These are phyloP conservation scores for Ibidorhyncha struthersii DNA, from an alignment of 2,113 vertebrate species.

Conservation along the genomic window DNA sequence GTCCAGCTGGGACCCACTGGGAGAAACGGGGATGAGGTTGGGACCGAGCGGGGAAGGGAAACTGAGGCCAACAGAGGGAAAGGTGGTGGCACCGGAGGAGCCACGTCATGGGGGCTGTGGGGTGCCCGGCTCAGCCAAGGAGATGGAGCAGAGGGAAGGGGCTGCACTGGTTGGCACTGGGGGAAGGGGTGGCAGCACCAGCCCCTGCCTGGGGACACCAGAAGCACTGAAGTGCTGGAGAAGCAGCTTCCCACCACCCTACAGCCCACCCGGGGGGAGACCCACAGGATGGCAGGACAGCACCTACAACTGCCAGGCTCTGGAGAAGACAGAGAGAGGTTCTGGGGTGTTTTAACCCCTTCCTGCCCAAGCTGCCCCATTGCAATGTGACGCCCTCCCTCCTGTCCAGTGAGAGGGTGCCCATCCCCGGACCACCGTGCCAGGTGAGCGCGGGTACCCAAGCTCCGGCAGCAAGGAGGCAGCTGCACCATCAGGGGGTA, in stretches of 20 bases:
- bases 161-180: background rate
- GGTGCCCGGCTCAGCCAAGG: background rate
- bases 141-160: background rate
- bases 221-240: background rate
- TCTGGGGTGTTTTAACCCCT: background rate
- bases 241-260: background rate
- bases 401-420: background rate
- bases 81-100: background rate
- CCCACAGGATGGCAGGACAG: background rate
- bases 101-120: fast-evolving
- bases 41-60: background rate
- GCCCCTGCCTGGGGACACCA: fast-evolving
- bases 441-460: fast-evolving
- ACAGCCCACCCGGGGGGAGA: background rate
- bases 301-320: fast-evolving
- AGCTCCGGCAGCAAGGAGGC: no score
- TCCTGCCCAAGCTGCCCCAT: background rate
- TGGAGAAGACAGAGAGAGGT: background rate
- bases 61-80: fast-evolving
- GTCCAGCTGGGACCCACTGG: background rate
- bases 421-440: background rate
- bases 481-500: fast-evolving
- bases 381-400: fast-evolving
- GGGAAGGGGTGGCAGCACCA: background rate
- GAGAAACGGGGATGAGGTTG: background rate